Percentiles rank a stretch among this genome's conserved stretches.
Evolutionary conservation across 2,797 vertebrate species (phyloP).

Genomic region (Morelia viridis): DNA sequence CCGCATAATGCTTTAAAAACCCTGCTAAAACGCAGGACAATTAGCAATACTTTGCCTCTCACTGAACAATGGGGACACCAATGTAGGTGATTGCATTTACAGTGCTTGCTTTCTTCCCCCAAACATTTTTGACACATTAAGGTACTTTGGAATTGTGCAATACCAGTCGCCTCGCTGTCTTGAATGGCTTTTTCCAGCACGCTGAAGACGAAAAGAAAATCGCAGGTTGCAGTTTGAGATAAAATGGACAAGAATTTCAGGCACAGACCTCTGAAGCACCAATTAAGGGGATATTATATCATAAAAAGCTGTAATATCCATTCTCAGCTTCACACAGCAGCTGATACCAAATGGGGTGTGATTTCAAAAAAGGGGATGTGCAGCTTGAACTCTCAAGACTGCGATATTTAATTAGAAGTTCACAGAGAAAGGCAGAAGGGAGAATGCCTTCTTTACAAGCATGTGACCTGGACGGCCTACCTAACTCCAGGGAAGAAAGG

Average conservation of each 20-base stretch:
- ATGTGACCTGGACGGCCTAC: not conserved
- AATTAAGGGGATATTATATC: slow-evolving; percentile 83
- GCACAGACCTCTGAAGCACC: slow-evolving; percentile 77
- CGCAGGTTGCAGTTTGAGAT: slow-evolving; percentile 72
- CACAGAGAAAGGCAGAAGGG: slow-evolving; percentile 29
- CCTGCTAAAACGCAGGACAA: slow-evolving; percentile 96
- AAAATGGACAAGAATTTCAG: slow-evolving; percentile 84
- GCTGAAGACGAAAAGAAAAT: slow-evolving; percentile 73
- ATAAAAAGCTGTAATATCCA: slow-evolving; percentile 83
- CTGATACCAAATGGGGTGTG: slow-evolving; percentile 76
- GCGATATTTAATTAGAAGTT: slow-evolving; percentile 68
- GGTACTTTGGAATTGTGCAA: slow-evolving; percentile 80
- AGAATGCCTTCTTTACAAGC: slow-evolving; percentile 23
- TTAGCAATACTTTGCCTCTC: slow-evolving; percentile 94
- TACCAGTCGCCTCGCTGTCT: slow-evolving; percentile 75
- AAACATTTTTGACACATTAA: slow-evolving; percentile 84
- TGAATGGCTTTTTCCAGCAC: slow-evolving; percentile 76
- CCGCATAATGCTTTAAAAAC: slow-evolving; percentile 95
- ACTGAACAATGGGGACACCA: slow-evolving; percentile 91
- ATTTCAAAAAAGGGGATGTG: slow-evolving; percentile 69
- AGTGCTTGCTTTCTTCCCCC: slow-evolving; percentile 88
- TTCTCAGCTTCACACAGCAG: slow-evolving; percentile 77
- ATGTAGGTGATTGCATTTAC: slow-evolving; percentile 95
- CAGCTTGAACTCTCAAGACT: slow-evolving; percentile 66
- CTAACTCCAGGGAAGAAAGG: not conserved